Base-by-base conservation (phyloP, 2,888 invertebrate genomes). In the Cacoxenus indagator region DNA sequence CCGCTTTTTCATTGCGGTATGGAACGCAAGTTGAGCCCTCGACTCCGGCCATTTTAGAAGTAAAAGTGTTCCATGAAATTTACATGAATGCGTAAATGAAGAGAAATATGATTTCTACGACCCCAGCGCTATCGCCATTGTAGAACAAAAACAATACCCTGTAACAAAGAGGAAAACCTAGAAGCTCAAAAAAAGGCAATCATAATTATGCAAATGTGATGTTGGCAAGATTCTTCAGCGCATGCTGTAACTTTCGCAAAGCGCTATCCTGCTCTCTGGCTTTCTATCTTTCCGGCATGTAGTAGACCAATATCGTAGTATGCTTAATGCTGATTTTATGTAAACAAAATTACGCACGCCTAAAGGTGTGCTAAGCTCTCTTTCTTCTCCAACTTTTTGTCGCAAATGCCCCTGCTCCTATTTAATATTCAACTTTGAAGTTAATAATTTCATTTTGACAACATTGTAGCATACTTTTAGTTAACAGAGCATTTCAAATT, bases 151-250 rank as follows among this genome's bases (percentile, higher is more conserved):
- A 17, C n/a, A 22, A 17, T 22, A 22, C 51, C 11, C 22, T 57
- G 29, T n/a, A 29, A 8, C 17, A 57, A 29, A 27, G 29, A 29
- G 4, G 29, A 29, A 51, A 29, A 14, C 31, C 4, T 22, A 17
- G 19, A 29, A 29, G 29, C 8, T 9, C 57, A 57, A 51, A 51
- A 57, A 29, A 57, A 57, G 29, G 57, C 73, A 78, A 78, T 70
- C 78, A 80, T 82, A 81, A 80, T 80, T 80, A 82, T 80, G 82
- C 77, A 80, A 80, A 80, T 80, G 72, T 77, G 72, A 81, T 77
- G 78, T 70, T 76, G 77, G 71, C 78, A 80, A 77, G 82, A 81
- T 80, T 81, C 76, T 77, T 73, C 73, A 68, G 61, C 65, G 68
- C 3, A 26, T n/a, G 26, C 1, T 55, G 55, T 27, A 27, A 17